phyloP scores from a whole-genome alignment of 2,113 vertebrate species.

The Antechinus stuartii region DNA sequence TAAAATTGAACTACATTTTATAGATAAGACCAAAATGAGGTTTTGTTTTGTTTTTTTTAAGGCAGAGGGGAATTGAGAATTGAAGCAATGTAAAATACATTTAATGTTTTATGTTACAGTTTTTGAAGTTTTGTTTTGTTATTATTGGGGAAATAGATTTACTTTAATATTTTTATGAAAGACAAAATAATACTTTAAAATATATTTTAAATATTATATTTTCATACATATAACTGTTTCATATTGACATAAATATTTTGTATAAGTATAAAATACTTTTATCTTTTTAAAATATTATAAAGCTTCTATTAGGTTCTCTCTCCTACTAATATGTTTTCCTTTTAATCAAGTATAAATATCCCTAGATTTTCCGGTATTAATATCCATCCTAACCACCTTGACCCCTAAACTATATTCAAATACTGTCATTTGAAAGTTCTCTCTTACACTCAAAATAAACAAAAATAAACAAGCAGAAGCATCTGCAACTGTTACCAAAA shows the following conservation, averaged over 20 bases:
- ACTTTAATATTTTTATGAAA: constrained; percentile 22
- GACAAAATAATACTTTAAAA: constrained; percentile 42
- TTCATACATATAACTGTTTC: too few species aligned
- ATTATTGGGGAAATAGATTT: constrained; percentile 56
- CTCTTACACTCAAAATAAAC: constrained; percentile 18
- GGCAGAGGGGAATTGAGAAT: neutral
- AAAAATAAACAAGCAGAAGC: constrained; percentile 34
- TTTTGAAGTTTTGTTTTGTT: constrained; percentile 45
- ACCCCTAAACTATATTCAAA: constrained; percentile 22
- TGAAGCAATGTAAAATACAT: constrained; percentile 28
- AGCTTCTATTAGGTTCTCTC: neutral
- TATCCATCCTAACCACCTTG: constrained; percentile 42
- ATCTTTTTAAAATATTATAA: constrained; percentile 10
- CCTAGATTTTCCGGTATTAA: constrained; percentile 41
- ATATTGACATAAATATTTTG: too few species aligned
- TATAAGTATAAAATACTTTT: too few species aligned
- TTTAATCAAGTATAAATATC: constrained; percentile 42
- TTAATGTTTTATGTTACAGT: constrained; percentile 25
- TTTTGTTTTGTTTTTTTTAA: constrained; percentile 4
- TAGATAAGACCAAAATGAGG: constrained; percentile 54
- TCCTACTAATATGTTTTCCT: constrained; percentile 40
- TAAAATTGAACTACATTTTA: constrained; percentile 50
- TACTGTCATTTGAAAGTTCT: constrained; percentile 57
- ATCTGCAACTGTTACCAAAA: constrained; percentile 3
- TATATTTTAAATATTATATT: neutral